phyloP scores from a whole-genome alignment of 2,888 invertebrate genomes.

The Drosophila seclusa region DNA sequence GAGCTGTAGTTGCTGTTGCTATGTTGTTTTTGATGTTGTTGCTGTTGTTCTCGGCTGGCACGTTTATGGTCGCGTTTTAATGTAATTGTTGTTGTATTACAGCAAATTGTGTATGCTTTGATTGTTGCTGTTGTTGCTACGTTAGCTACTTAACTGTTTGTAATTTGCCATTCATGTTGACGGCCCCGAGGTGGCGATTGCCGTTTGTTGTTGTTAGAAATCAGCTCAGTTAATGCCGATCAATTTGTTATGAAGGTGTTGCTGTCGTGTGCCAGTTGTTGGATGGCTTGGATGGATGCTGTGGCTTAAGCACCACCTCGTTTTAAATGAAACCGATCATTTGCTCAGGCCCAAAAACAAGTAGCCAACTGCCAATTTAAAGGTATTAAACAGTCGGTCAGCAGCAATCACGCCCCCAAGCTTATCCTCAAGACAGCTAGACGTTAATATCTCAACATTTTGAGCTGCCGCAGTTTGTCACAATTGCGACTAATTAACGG shows the following conservation, averaged over 20 bases:
- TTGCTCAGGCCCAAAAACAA: conserved; percentile 30
- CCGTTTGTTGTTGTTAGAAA: conserved; percentile 61
- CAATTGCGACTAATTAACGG: conserved; percentile 49
- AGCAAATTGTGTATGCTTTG: conserved; percentile 75
- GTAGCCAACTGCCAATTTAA: conserved; percentile 62
- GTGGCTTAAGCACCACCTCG: conserved; percentile 15
- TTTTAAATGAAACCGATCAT: conserved; percentile 20
- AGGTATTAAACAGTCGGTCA: conserved; percentile 22
- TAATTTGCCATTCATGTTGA: conserved; percentile 80
- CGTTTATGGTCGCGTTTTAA: conserved; percentile 81
- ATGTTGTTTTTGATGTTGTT: conserved; percentile 23
- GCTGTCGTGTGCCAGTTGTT: conserved; percentile 66
- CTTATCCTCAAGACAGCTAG: background rate
- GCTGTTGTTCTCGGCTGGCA: conserved; percentile 52
- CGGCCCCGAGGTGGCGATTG: conserved; percentile 71
- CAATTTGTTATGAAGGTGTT: conserved; percentile 61
- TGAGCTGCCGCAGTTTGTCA: conserved; percentile 16
- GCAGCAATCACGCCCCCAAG: conserved; percentile 10
- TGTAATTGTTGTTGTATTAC: conserved; percentile 82
- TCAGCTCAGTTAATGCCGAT: conserved; percentile 61
- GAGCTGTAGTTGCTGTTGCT: conserved; percentile 30
- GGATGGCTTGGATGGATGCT: conserved; percentile 5
- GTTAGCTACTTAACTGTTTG: conserved; percentile 61
- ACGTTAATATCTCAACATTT: conserved; percentile 9
- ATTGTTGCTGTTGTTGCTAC: conserved; percentile 49